Evolutionary conservation across 2,797 vertebrate species (phyloP).

Genomic region (Mionectes olivaceus): DNA sequence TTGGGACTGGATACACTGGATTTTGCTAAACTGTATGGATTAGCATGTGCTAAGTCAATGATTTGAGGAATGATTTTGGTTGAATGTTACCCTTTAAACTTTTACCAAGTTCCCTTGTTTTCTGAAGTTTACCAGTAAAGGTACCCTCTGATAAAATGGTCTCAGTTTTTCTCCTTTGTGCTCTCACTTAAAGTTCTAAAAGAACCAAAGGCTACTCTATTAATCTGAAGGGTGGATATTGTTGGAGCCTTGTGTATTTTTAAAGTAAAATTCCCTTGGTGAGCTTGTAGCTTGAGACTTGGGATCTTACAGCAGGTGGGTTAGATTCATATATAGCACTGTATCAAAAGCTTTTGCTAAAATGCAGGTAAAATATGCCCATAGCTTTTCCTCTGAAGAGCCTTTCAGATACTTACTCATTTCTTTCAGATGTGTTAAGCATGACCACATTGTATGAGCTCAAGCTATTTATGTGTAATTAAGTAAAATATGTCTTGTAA

Average conservation of each 20-base stretch:
- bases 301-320: neutral
- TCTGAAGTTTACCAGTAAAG: neutral
- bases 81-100: neutral
- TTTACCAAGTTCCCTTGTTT: neutral
- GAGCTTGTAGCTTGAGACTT: neutral
- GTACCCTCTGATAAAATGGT: neutral
- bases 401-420: conserved; percentile 35
- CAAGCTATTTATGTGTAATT: conserved; percentile 27
- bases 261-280: neutral
- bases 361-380: conserved; percentile 59
- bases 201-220: neutral
- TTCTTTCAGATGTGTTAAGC: conserved; percentile 24
- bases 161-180: neutral
- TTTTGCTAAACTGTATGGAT: neutral
- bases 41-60: neutral
- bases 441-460: neutral
- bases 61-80: neutral
- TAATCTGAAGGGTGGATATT: neutral
- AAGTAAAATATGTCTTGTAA: neutral
- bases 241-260: neutral
- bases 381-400: conserved; percentile 24
- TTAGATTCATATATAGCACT: conserved; percentile 17
- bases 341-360: conserved; percentile 51
- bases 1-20: neutral
- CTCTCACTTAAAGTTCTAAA: neutral